Base-by-base conservation (phyloP, 2,888 invertebrate genomes). In the Drosophila limbata region DNA sequence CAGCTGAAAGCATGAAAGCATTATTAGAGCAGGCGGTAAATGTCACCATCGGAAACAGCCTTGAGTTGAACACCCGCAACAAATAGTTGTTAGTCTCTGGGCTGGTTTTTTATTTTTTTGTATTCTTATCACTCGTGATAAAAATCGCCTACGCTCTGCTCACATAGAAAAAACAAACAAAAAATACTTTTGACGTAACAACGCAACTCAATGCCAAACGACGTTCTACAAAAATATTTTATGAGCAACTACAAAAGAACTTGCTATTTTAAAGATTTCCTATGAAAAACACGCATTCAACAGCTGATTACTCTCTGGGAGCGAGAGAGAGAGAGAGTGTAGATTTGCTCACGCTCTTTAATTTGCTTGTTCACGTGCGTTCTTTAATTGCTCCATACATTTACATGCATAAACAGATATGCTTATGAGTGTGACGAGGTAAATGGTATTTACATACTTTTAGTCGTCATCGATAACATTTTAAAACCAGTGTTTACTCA, bases 151-250 rank as follows among this genome's bases (percentile, higher is more conserved):
- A 17, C 39, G 25, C 40, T 57, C n/a, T 44, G 15, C 1, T 25
- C 11, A 10, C 21, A n/a, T 25, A n/a, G 13, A 47, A 44, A 8
- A 44, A 47, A 56, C 9, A 52, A 66, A 15, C 33, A 33, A 28
- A 42, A 31, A 44, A 17, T 3, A 31, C 3, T 21, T 50, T 79
- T 79, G 80, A 76, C 72, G 77, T 79, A 76, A 76, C 44, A 76
- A 10, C 8, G 33, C 17, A 47, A 11, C 17, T 56, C 62, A 79
- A 77, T 71, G 79, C 56, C 56, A 62, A 44, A 47, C 25, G 28
- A 8, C 28, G 28, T 28, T 28, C 28, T 59, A 67, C 44, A 70
- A 52, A 64, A 66, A 74, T 63, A 60, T 70, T 52, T 63, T 40
- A 63, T 79, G 61, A 55, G 45, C 40, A 35, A 57, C 45, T 39